Conservation (phyloP, 2,113 vertebrate species). For the Pardalotus punctatus region DNA sequence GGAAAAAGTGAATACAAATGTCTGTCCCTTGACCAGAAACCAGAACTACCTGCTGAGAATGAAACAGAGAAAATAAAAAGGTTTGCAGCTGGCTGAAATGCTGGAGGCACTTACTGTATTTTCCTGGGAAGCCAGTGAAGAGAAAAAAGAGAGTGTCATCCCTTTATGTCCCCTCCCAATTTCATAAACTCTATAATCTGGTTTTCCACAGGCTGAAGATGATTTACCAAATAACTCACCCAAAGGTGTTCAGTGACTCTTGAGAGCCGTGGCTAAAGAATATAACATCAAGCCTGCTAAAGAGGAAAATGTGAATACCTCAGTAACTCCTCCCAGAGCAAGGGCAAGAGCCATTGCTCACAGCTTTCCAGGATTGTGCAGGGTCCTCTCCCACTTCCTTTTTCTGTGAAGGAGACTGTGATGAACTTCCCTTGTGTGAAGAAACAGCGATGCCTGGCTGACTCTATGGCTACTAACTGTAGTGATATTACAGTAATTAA, state of each 20-base stretch:
- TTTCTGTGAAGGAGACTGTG: neutral
- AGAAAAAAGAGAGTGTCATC: neutral
- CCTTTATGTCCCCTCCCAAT: neutral
- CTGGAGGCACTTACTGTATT: neutral
- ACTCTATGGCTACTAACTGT: neutral
- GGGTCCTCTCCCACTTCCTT: neutral
- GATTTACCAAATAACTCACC: neutral
- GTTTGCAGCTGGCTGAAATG: neutral
- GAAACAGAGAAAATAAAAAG: neutral
- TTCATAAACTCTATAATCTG: neutral
- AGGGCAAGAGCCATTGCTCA: neutral
- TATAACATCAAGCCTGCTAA: neutral
- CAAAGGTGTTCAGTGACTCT: neutral
- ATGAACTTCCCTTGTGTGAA: neutral
- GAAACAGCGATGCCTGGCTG: neutral
- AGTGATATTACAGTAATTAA: neutral
- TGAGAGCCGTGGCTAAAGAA: neutral
- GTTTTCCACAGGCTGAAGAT: neutral
- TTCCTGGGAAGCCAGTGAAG: neutral
- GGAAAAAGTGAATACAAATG: neutral
- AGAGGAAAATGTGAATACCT: neutral
- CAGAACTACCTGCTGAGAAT: neutral
- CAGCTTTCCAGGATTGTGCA: conserved; percentile 1
- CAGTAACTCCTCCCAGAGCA: neutral
- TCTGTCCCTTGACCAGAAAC: neutral